phyloP scores from a whole-genome alignment of 1,140 invertebrate genomes.

The Carposina sasakii region DNA sequence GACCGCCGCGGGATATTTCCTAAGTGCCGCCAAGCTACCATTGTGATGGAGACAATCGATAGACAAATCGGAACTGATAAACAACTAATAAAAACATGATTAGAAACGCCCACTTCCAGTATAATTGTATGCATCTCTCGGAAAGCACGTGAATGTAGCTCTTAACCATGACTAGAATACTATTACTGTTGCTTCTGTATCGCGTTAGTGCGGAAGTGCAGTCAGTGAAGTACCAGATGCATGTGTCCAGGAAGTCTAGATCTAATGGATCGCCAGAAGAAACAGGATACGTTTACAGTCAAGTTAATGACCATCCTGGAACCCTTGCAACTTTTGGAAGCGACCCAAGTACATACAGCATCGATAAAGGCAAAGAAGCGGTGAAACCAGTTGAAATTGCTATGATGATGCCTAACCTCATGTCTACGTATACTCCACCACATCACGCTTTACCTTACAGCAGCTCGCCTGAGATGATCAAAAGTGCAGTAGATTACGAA shows the following conservation, averaged over 20 bases:
- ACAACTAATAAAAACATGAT: constrained; percentile 52
- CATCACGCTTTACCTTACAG: too few species aligned
- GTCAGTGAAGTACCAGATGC: constrained; percentile 23
- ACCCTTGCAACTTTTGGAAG: constrained; percentile 6
- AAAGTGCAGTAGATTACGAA: too few species aligned
- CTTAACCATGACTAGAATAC: constrained; percentile 33
- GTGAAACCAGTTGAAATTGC: too few species aligned
- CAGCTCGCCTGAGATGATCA: too few species aligned
- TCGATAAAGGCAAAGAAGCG: not conserved
- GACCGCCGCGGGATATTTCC: too few species aligned
- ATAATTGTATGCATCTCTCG: constrained; percentile 14
- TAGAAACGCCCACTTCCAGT: constrained; percentile 40
- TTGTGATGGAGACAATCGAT: constrained; percentile 54
- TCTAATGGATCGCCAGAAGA: constrained; percentile 28
- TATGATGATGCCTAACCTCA: too few species aligned
- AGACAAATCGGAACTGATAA: constrained; percentile 34
- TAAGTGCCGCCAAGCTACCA: too few species aligned
- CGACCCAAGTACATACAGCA: not conserved
- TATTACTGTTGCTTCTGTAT: constrained; percentile 32
- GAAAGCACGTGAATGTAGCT: constrained; percentile 30
- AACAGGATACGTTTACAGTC: constrained; percentile 29
- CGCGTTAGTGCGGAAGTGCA: constrained; percentile 25
- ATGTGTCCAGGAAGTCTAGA: constrained; percentile 28
- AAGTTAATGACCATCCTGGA: constrained; percentile 24
- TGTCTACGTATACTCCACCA: too few species aligned